Evolutionary conservation across 2,888 invertebrate species (phyloP), one percentile per base, ranked within the genome.

Genomic region (Leptinotarsa tumamoca): DNA sequence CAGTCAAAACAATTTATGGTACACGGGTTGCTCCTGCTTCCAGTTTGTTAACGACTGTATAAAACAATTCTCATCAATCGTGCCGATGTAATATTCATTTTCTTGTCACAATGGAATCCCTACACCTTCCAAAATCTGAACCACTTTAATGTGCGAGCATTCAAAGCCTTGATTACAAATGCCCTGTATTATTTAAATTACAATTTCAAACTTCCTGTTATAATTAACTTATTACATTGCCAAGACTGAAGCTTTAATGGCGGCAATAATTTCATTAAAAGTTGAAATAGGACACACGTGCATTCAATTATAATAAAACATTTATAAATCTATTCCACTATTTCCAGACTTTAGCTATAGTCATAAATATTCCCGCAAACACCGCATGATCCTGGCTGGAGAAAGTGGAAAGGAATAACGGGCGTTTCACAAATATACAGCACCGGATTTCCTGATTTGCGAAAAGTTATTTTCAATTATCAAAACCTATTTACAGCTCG

Each of bases 131-230:
- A 49, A 80, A 82, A 81, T 81, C 80, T 78, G 78, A 80, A 77
- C 84, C 83, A 85, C 85, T 86, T 85, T 84, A 85, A 84, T 85
- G 83, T 84, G 84, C 81, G 78, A 77, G 78, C 81, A 81, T 79
- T 80, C 84, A 84, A 83, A 86, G 85, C 84, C 86, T 86, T 86
- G 86, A 87, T 87, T 87, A 86, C 86, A 84, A 85, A 85, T 86
- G 86, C 84, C 86, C 86, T 87, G 86, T 85, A 87, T 87, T 87
- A 87, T 87, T 87, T 87, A 87, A 87, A 87, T 87, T 86, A 87
- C 87, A 87, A 87, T 87, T 88, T 87, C 87, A 79, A 87, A 87
- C 87, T 87, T 87, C 86, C 85, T 80, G 85, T 85, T 84, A 85
- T 87, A 87, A 87, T 87, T 87, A 87, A 87, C 85, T 86, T 87